Evolutionary conservation across 2,797 vertebrate species (phyloP).

Genomic region (Paramormyrops hopkinsi): DNA sequence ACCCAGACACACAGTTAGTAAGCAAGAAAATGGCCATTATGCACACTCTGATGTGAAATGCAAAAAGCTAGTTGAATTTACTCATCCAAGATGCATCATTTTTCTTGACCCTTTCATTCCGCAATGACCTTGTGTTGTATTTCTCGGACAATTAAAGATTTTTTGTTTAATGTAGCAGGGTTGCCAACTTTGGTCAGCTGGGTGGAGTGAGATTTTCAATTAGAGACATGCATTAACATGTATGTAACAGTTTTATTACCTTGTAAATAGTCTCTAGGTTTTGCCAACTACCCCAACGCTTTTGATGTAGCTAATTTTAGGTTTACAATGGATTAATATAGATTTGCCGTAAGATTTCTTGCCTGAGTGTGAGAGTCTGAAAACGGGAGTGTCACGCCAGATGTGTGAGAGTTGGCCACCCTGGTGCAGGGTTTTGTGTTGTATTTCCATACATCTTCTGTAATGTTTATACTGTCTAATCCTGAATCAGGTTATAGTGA

Average conservation of each 20-base stretch:
- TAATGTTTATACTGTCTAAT: background rate
- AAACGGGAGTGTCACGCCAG: background rate
- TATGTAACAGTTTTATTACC: background rate
- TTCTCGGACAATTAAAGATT: background rate
- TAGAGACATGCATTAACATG: background rate
- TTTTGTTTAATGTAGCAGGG: background rate
- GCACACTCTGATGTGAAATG: background rate
- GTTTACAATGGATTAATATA: background rate
- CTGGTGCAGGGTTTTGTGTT: background rate
- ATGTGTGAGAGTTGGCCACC: background rate
- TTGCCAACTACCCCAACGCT: background rate
- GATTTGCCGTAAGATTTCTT: background rate
- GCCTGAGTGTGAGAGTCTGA: background rate
- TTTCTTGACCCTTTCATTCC: background rate
- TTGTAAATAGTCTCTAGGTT: background rate
- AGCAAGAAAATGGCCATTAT: background rate
- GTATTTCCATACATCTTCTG: background rate
- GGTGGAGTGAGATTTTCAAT: background rate
- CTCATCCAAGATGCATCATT: background rate
- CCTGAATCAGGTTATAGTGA: background rate
- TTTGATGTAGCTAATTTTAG: background rate
- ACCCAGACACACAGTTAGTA: background rate
- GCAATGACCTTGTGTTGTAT: background rate
- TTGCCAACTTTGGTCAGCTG: background rate
- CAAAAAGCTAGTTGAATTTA: background rate